phyloP scores from a whole-genome alignment of 92 coral and sea anemone genomes.

The Muricea muricata region DNA sequence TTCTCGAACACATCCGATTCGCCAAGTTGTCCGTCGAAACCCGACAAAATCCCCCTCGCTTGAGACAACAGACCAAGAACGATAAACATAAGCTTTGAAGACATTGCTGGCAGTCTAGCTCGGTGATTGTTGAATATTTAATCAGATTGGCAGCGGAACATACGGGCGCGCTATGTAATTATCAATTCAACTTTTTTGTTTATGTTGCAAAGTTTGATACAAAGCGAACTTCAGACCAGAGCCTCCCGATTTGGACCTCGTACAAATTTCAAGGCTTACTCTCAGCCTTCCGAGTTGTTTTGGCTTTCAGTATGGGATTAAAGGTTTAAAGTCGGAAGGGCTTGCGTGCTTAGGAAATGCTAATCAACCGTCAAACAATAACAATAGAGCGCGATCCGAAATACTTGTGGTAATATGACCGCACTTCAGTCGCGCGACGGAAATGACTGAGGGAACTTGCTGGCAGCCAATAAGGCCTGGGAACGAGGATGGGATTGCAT shows the following conservation, averaged over 20 bases:
- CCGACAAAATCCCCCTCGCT: neutral
- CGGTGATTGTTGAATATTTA: neutral
- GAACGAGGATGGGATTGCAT: no score
- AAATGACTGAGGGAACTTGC: no score
- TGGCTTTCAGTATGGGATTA: conserved; percentile 15
- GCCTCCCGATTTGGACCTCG: neutral
- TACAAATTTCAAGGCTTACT: neutral
- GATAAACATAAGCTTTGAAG: conserved; percentile 7
- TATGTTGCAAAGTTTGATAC: neutral
- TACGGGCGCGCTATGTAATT: neutral
- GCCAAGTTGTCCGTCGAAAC: conserved; percentile 7
- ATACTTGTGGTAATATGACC: neutral
- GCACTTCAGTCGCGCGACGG: neutral
- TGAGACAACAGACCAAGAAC: neutral
- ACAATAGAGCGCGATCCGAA: neutral
- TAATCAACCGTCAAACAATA: neutral
- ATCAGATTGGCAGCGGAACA: neutral
- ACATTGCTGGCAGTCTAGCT: neutral
- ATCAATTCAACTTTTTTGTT: neutral
- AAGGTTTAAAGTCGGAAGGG: neutral
- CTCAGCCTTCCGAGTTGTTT: neutral
- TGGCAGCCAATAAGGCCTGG: no score
- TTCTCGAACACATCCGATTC: conserved; percentile 35
- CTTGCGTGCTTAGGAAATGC: conserved; percentile 12
- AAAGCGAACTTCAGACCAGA: neutral